Percentiles rank a stretch among this genome's conserved stretches.
Evolutionary conservation across 92 coral and sea anemone genomes (phyloP).

Genomic region (Parazoanthus atlanticus): DNA sequence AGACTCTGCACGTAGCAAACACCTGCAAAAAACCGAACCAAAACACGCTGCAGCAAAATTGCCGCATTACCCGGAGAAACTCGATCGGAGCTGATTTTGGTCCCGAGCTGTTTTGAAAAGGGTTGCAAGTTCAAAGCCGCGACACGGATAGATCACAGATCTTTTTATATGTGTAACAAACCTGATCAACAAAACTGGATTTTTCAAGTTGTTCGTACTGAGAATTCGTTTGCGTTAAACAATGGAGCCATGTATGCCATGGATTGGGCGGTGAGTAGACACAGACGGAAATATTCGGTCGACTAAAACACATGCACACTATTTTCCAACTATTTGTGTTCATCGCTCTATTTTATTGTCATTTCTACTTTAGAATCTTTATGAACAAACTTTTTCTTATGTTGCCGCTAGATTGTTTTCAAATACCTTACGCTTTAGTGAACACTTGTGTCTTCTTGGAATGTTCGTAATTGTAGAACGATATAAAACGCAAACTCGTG

Average conservation of each 20-base stretch:
- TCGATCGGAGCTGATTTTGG: not conserved
- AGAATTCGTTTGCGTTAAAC: not conserved
- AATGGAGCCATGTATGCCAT: not conserved
- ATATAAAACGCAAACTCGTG: not conserved
- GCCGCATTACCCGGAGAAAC: not conserved
- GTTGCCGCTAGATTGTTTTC: too few species aligned
- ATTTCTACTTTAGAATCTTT: not conserved
- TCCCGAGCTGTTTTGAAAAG: not conserved
- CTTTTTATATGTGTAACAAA: not conserved
- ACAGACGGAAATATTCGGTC: not conserved
- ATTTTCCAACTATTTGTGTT: not conserved
- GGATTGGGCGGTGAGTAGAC: not conserved
- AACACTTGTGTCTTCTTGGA: not conserved
- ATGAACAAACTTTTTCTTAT: not conserved
- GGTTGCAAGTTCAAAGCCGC: not conserved
- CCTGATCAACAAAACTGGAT: not conserved
- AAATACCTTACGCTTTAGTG: not conserved
- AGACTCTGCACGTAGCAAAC: not conserved
- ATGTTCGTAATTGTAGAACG: not conserved
- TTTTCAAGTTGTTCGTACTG: not conserved
- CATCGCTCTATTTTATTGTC: not conserved
- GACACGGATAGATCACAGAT: not conserved
- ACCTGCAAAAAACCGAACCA: not conserved
- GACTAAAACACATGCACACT: not conserved
- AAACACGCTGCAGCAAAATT: not conserved